phyloP scores from a whole-genome alignment of 2,113 vertebrate species.

The Ammodramus savannarum region DNA sequence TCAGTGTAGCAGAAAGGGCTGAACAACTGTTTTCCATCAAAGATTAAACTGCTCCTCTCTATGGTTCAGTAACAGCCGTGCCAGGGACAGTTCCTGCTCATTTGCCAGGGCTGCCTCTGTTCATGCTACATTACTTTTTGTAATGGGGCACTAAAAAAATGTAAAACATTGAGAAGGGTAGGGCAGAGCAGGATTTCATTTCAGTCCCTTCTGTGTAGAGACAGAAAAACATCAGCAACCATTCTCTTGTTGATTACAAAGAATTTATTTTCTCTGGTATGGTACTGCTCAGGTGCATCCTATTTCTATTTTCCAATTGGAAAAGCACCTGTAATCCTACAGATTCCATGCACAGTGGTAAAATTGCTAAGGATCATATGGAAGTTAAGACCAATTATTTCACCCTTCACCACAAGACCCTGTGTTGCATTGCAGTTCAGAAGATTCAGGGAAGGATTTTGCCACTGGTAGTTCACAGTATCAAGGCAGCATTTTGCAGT shows the following conservation, averaged over 20 bases:
- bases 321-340: not conserved
- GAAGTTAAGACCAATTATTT: not conserved
- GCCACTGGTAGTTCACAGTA: not conserved
- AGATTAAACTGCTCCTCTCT: not conserved
- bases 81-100: not conserved
- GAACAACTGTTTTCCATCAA: conserved; percentile 23
- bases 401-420: not conserved
- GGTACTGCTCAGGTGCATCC: not conserved
- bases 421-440: not conserved
- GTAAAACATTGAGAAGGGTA: not conserved
- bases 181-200: not conserved
- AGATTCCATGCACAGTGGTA: not conserved
- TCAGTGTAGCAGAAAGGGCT: not conserved
- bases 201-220: not conserved
- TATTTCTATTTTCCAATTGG: not conserved
- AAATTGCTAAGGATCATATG: not conserved
- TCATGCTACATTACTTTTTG: conserved; percentile 39
- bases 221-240: not conserved
- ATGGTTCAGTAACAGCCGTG: not conserved
- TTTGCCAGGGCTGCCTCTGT: conserved; percentile 10
- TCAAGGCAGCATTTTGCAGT: not conserved
- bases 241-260: not conserved
- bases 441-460: not conserved
- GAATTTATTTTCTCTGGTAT: not conserved
- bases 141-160: conserved; percentile 34